phyloP scores from a whole-genome alignment of 2,797 vertebrate species.

The Poliocrania exsul region DNA sequence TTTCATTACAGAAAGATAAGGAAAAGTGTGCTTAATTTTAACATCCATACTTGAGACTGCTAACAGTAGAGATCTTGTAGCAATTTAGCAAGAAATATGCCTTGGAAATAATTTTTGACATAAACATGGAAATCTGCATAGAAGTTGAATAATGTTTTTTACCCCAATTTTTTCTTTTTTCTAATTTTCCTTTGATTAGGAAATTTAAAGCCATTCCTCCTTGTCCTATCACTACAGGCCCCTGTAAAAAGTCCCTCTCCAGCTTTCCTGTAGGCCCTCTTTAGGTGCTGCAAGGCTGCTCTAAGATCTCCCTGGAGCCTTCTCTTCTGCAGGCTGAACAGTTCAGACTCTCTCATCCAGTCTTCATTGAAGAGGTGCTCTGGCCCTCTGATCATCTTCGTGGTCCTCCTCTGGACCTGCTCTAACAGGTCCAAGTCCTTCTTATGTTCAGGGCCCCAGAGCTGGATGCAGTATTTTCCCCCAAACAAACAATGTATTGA shows the following conservation, averaged over 20 bases:
- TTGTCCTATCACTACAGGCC: neutral
- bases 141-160: neutral
- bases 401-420: neutral
- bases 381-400: neutral
- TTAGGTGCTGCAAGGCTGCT: neutral
- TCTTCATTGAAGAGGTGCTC: neutral
- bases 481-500: neutral
- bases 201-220: neutral
- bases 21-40: neutral
- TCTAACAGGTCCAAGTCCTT: neutral
- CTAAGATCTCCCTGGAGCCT: neutral
- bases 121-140: neutral
- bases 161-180: rapidly evolving
- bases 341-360: neutral
- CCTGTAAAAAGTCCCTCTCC: neutral
- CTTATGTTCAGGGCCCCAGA: neutral
- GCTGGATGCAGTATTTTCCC: neutral
- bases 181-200: neutral
- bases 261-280: neutral
- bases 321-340: neutral
- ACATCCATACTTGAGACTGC: neutral
- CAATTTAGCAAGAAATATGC: neutral
- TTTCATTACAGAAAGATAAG: neutral
- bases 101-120: neutral
- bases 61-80: neutral